Base-by-base conservation (phyloP, 1,140 invertebrate genomes). In the Drosophila littoralis region DNA sequence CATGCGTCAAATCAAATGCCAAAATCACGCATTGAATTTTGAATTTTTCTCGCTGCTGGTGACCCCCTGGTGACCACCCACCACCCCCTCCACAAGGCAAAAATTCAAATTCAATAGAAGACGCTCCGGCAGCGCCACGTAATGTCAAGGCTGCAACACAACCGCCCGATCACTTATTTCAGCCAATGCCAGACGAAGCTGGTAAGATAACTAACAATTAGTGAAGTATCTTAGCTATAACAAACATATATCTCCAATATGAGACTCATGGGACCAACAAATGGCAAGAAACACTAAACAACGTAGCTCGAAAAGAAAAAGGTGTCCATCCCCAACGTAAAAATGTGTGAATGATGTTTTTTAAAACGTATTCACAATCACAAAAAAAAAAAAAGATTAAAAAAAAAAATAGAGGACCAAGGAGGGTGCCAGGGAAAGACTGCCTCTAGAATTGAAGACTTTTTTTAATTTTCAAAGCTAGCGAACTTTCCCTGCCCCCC, bases 151-250 rank as follows among this genome's bases (percentile, higher is more conserved):
- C 93, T 68, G 93, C 93, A 83, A 93, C 94, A 65, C 89, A 92
- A 80, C 88, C 92, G 72, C 90, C 92, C 71, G 90, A 93, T 88
- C 93, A 94, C 92, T 94, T 93, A 82, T 94, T 95, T 93, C 93
- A 93, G 90, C 94, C 93, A 73, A 94, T 94, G 91, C 94, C 94
- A 81, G 94, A 94, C 80, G 94, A 94, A 93, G 93, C 94, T 90
- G 95, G 95, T 95, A 95, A 94, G 92, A 81, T 59, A 77, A 79
- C 45, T 45, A 54, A 58, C 75, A 70, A 68, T 59, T 59, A 57
- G 65, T 15, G 51, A 79, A 60, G 48, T 60, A 76, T 63, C 36
- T 40, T 79, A 84, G 81, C 57, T 83, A 35, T 72, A 58, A 67
- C 50, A 71, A 59, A 15, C 7, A 12, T 35, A n/a, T 38, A 63